These are phyloP conservation scores for Leucania comma DNA, from an alignment of 2,888 invertebrate genomes.

Conservation along the genomic window DNA sequence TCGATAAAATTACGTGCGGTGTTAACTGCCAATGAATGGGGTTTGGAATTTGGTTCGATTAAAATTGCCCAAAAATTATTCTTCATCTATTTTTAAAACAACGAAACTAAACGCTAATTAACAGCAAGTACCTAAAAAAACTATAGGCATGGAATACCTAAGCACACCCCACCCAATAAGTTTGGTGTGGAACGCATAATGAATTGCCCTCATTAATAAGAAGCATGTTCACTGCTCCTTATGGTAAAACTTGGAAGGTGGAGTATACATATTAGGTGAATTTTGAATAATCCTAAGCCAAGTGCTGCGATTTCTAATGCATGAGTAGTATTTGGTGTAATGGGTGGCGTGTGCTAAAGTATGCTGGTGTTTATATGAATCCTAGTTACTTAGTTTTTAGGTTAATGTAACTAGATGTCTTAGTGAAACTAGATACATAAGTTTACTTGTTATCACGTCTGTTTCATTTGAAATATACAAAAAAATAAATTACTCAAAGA, in stretches of 20 bases:
- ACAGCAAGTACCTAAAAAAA: slow-evolving; percentile 16
- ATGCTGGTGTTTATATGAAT: slow-evolving; percentile 1
- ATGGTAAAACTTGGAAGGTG: slow-evolving; percentile 55
- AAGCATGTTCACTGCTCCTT: slow-evolving; percentile 41
- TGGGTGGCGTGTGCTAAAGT: slow-evolving; percentile 25
- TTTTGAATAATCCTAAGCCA: slow-evolving; percentile 53
- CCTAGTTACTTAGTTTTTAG: too few relatives aligned
- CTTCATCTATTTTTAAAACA: background rate
- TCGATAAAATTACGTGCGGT: too few relatives aligned
- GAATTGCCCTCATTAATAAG: slow-evolving; percentile 59
- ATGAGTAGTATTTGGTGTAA: slow-evolving; percentile 37
- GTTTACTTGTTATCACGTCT: too few relatives aligned
- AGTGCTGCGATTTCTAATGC: slow-evolving; percentile 27
- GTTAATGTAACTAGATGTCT: too few relatives aligned
- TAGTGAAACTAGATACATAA: too few relatives aligned
- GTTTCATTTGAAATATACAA: too few relatives aligned
- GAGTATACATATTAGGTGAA: slow-evolving; percentile 49
- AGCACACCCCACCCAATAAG: slow-evolving; percentile 57
- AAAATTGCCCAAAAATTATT: too few relatives aligned
- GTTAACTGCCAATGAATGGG: too few relatives aligned
- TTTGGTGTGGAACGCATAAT: slow-evolving; percentile 53
- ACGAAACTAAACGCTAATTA: background rate
- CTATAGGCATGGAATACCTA: slow-evolving; percentile 24
- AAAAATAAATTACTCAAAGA: too few relatives aligned
- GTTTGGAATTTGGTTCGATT: too few relatives aligned